Conservation (phyloP, 2,797 vertebrate species). For the Gymnocypris eckloni region DNA sequence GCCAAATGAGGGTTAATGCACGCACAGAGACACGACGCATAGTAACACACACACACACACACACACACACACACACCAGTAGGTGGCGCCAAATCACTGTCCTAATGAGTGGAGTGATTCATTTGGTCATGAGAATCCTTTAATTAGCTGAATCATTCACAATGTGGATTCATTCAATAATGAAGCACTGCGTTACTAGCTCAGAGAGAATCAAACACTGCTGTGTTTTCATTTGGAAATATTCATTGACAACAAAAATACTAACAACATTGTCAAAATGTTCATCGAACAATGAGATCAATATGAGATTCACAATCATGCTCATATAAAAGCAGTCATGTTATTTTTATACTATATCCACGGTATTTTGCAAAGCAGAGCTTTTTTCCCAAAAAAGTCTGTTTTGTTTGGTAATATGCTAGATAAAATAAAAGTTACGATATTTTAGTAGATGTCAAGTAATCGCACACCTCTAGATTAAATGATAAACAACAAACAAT, state of each 20-base stretch:
- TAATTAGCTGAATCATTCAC: neutral
- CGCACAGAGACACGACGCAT: too few relatives aligned
- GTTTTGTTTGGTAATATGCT: neutral
- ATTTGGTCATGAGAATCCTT: neutral
- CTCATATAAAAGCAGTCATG: neutral
- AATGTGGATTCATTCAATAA: neutral
- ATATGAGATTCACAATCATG: neutral
- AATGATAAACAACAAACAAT: conserved; percentile 9
- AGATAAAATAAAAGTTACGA: neutral
- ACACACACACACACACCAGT: too few relatives aligned
- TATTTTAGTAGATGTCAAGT: neutral
- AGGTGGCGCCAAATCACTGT: neutral
- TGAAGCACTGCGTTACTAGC: neutral
- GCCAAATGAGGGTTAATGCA: neutral
- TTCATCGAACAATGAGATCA: neutral
- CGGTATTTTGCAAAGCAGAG: neutral
- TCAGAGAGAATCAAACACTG: too few relatives aligned
- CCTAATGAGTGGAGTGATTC: neutral
- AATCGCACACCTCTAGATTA: neutral
- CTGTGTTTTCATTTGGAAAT: neutral
- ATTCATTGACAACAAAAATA: neutral
- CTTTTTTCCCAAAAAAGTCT: neutral
- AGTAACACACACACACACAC: too few relatives aligned
- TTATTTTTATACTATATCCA: neutral
- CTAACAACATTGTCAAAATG: neutral